phyloP scores from a whole-genome alignment of 2,113 vertebrate species.

The Lophius piscatorius region DNA sequence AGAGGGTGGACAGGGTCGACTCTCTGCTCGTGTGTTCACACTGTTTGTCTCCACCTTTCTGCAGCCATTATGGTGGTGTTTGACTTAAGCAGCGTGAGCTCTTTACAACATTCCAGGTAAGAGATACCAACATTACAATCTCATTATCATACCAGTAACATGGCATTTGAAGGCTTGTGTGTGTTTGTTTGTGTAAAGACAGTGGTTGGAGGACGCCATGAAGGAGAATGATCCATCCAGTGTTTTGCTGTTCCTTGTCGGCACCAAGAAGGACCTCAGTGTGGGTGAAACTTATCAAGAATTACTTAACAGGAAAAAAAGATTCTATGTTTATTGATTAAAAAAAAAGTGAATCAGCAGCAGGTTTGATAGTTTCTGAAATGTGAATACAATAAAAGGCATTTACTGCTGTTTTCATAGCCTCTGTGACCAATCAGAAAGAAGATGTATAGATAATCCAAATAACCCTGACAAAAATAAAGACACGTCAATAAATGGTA shows the following conservation, averaged over 20 bases:
- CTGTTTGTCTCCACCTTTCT: constrained; percentile 10
- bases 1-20: neutral
- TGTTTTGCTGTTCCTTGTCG: constrained; percentile 93
- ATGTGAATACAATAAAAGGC: no score
- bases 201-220: constrained; percentile 94
- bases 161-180: neutral
- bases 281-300: constrained; percentile 81
- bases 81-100: constrained; percentile 87
- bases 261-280: constrained; percentile 95
- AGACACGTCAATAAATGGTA: no score
- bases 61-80: constrained; percentile 94
- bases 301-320: neutral
- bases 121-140: neutral
- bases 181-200: constrained; percentile 75
- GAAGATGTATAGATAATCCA: no score
- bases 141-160: neutral
- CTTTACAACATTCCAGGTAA: constrained; percentile 89
- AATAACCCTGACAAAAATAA: no score
- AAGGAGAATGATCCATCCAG: constrained; percentile 93
- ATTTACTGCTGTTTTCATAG: no score
- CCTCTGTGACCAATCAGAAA: no score
- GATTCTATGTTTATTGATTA: no score
- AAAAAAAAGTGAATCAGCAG: no score
- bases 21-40: neutral
- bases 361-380: no score